These are phyloP conservation scores for Cyclophora albipunctata DNA, from an alignment of 2,888 invertebrate genomes.

Conservation along the genomic window DNA sequence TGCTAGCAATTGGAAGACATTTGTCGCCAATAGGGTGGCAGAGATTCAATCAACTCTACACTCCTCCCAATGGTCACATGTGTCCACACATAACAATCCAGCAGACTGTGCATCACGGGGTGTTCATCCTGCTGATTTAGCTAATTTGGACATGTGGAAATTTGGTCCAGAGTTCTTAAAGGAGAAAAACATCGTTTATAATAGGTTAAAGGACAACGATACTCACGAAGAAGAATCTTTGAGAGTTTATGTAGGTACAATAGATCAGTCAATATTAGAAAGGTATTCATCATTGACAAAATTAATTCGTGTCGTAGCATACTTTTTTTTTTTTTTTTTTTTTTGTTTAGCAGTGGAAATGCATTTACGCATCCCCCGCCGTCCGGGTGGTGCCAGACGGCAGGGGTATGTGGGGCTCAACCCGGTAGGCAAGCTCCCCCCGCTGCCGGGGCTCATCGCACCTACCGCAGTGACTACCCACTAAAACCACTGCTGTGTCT, in stretches of 20 bases:
- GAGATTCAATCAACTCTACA: background rate
- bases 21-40: conserved; percentile 6
- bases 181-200: background rate
- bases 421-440: too few relatives aligned
- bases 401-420: too few relatives aligned
- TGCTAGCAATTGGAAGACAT: conserved; percentile 15
- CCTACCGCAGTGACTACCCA: too few relatives aligned
- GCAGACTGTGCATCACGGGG: conserved; percentile 15
- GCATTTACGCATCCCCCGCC: too few relatives aligned
- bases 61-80: conserved; percentile 8
- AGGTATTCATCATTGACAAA: background rate
- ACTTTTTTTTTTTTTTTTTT: too few relatives aligned
- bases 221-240: conserved; percentile 4
- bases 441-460: too few relatives aligned
- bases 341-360: too few relatives aligned
- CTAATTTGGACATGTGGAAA: conserved; percentile 3
- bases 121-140: conserved; percentile 1
- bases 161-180: conserved; percentile 4
- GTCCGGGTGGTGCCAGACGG: too few relatives aligned
- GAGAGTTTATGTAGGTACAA: background rate
- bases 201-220: background rate
- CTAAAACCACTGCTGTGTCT: too few relatives aligned
- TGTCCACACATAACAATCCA: conserved; percentile 5
- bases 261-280: conserved; percentile 1
- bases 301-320: conserved; percentile 7